phyloP scores from a whole-genome alignment of 2,888 invertebrate genomes.

The Sipha maydis region DNA sequence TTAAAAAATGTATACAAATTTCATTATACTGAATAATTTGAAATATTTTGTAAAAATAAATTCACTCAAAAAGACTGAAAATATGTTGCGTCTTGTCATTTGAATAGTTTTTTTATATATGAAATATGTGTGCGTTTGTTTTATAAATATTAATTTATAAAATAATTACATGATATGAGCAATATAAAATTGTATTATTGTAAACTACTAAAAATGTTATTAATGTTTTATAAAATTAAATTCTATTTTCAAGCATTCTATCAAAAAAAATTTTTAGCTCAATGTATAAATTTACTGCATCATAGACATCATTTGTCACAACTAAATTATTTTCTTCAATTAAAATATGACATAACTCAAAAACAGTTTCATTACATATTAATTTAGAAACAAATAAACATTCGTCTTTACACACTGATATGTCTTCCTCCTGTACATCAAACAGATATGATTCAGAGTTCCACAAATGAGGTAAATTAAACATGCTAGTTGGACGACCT shows the following conservation, averaged over 20 bases:
- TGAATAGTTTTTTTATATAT: no score
- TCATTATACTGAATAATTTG: no score
- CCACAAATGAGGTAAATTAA: conserved; percentile 29
- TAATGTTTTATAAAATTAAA: not conserved
- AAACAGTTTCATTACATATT: conserved; percentile 21
- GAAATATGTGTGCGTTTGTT: no score
- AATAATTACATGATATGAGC: no score
- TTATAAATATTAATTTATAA: no score
- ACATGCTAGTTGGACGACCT: no score
- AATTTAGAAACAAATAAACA: conserved; percentile 4
- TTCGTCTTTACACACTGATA: conserved; percentile 19
- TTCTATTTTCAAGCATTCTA: not conserved
- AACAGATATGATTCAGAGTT: conserved; percentile 6
- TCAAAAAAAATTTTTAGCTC: no score
- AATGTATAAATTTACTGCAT: not conserved
- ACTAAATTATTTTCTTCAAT: conserved; percentile 16
- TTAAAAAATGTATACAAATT: no score
- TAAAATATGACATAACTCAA: conserved; percentile 3
- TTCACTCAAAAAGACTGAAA: not conserved
- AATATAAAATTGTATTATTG: no score
- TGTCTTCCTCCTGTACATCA: conserved; percentile 3
- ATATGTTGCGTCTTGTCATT: not conserved
- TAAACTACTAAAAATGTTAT: no score
- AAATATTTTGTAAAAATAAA: not conserved
- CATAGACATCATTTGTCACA: conserved; percentile 9